phyloP scores from a whole-genome alignment of 2,113 vertebrate genomes.

The Phoenicopterus ruber region DNA sequence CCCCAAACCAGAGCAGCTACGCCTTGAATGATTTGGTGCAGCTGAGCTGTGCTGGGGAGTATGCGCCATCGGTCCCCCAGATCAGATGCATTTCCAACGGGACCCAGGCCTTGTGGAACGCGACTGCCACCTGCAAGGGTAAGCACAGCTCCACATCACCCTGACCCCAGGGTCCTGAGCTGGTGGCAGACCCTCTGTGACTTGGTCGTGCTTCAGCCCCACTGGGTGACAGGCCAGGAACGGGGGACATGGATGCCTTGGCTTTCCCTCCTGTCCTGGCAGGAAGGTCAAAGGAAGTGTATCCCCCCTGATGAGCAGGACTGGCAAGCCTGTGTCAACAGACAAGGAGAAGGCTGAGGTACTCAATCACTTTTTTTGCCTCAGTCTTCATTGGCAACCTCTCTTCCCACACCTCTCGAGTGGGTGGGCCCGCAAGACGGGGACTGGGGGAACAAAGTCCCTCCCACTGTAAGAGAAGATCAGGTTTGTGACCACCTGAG shows the following conservation, averaged over 20 bases:
- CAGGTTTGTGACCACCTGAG: no score
- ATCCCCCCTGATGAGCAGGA: no score
- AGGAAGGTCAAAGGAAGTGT: no score
- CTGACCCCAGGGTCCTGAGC: neutral
- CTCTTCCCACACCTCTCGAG: no score
- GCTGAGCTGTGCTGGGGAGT: neutral
- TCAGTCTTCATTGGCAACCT: no score
- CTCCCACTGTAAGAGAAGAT: no score
- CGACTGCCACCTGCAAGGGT: neutral
- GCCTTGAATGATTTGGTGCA: neutral
- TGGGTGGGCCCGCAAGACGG: no score
- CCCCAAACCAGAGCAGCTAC: neutral
- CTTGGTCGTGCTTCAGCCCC: neutral
- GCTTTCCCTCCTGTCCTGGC: neutral
- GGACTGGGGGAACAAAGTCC: no score
- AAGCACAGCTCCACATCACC: neutral
- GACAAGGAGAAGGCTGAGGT: no score
- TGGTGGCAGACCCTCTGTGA: neutral
- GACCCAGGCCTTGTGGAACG: neutral
- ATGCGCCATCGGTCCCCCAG: neutral
- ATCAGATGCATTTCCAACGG: neutral
- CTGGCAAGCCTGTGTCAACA: no score
- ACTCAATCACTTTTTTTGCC: no score
- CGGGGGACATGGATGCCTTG: accelerated
- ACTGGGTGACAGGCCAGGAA: neutral